phyloP scores from a whole-genome alignment of 2,888 invertebrate species.

The Oscheius sp. region DNA sequence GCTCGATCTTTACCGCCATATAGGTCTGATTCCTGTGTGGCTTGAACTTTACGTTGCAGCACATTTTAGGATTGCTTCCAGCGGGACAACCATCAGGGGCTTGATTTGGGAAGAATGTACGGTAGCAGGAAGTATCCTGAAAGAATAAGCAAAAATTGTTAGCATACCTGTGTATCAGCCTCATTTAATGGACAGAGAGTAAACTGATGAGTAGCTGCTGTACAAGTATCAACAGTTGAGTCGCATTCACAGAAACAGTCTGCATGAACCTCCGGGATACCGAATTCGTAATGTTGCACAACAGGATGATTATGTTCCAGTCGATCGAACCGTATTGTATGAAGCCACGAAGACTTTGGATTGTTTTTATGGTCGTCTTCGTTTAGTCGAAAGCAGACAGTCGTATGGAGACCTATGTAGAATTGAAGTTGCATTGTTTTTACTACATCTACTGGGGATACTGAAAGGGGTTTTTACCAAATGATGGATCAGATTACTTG shows the following conservation, averaged over 20 bases:
- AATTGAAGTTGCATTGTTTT: slow-evolving; percentile 59
- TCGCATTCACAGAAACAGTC: slow-evolving; percentile 68
- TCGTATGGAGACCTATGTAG: slow-evolving; percentile 55
- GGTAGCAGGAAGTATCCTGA: slow-evolving; percentile 58
- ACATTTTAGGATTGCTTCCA: slow-evolving; percentile 58
- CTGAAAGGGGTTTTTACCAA: slow-evolving; percentile 32
- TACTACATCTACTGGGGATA: slow-evolving; percentile 36
- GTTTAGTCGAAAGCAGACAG: slow-evolving; percentile 57
- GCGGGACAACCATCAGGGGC: slow-evolving; percentile 59
- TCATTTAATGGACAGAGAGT: slow-evolving; percentile 50
- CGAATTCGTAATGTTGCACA: slow-evolving; percentile 67
- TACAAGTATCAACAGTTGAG: slow-evolving; percentile 41
- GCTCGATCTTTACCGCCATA: slow-evolving; percentile 63
- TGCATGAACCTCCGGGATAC: slow-evolving; percentile 65
- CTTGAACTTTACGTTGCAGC: slow-evolving; percentile 62
- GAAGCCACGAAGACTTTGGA: slow-evolving; percentile 49
- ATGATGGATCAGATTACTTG: slow-evolving; percentile 34
- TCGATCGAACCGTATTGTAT: slow-evolving; percentile 61
- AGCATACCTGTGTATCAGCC: slow-evolving; percentile 33
- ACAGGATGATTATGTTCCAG: slow-evolving; percentile 68
- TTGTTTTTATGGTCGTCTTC: slow-evolving; percentile 35
- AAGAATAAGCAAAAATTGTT: slow-evolving; percentile 4
- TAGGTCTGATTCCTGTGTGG: slow-evolving; percentile 59
- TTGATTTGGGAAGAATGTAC: slow-evolving; percentile 69
- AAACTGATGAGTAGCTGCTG: slow-evolving; percentile 49